These are phyloP conservation scores for Proales similis DNA, from an alignment of 1,140 invertebrate species.

Conservation along the genomic window DNA sequence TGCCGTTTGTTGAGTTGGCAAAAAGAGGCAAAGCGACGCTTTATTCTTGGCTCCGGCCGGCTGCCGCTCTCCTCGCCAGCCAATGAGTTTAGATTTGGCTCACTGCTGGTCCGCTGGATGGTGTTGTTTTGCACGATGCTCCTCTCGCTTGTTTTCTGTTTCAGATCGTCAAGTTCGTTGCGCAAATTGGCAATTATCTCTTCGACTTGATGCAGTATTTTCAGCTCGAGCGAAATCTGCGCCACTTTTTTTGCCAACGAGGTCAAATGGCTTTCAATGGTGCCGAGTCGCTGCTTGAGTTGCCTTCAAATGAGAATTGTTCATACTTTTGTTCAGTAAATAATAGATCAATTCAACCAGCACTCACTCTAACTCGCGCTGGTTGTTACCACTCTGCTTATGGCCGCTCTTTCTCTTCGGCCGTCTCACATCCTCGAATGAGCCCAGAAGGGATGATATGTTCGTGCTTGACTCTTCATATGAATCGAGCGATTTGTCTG, in stretches of 20 bases:
- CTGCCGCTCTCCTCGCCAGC: not conserved
- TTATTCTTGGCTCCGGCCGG: constrained; percentile 9
- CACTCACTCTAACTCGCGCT: not conserved
- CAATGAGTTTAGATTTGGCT: constrained; percentile 18
- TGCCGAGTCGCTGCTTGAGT: constrained; percentile 76
- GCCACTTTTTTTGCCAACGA: constrained; percentile 83
- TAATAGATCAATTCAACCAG: not conserved
- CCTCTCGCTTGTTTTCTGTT: constrained; percentile 42
- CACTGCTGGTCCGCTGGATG: constrained; percentile 38
- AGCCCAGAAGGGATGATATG: constrained; percentile 7
- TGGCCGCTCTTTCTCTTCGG: too few species aligned
- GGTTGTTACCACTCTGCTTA: too few species aligned
- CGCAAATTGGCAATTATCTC: constrained; percentile 78
- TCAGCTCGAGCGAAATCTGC: constrained; percentile 82
- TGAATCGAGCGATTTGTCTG: constrained; percentile 5
- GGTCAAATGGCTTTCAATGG: constrained; percentile 81
- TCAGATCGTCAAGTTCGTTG: constrained; percentile 69
- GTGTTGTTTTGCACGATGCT: constrained; percentile 3
- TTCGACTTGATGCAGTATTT: constrained; percentile 67
- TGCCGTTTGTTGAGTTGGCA: too few species aligned
- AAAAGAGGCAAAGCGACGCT: too few species aligned
- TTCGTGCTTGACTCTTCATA: constrained; percentile 10
- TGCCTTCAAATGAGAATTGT: constrained; percentile 56
- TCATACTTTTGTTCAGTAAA: not conserved
- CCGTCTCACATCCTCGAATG: too few species aligned